These are phyloP conservation scores for Pyrgus malvae DNA, from an alignment of 2,888 invertebrate genomes.

Conservation along the genomic window DNA sequence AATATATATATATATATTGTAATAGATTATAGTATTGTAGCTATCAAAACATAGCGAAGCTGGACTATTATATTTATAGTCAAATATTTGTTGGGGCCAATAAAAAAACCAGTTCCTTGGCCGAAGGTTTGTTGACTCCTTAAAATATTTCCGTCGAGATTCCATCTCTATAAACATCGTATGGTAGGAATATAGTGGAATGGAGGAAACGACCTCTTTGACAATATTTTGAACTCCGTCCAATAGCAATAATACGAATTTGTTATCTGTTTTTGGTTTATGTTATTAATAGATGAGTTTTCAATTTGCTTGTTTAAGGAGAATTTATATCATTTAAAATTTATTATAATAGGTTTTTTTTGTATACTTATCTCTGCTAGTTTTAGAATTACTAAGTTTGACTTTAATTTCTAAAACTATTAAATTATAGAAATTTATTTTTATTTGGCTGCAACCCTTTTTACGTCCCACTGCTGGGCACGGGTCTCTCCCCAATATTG, in stretches of 20 bases:
- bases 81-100: constrained; percentile 72
- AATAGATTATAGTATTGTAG: constrained; percentile 1
- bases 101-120: constrained; percentile 66
- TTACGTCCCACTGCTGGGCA: too few relatives aligned
- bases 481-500: too few relatives aligned
- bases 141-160: constrained; percentile 58
- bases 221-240: constrained; percentile 4
- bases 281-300: background rate
- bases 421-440: too few relatives aligned
- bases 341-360: too few relatives aligned
- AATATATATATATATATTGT: too few relatives aligned
- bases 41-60: constrained; percentile 19
- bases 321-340: too few relatives aligned
- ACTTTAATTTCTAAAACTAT: too few relatives aligned
- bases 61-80: constrained; percentile 38
- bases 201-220: constrained; percentile 6
- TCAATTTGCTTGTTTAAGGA: too few relatives aligned
- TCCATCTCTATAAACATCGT: constrained; percentile 45
- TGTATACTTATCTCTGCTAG: too few relatives aligned
- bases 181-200: constrained; percentile 18
- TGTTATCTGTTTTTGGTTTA: background rate
- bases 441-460: too few relatives aligned
- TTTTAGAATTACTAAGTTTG: too few relatives aligned
- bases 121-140: constrained; percentile 74
- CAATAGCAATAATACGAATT: background rate